Evolutionary conservation across 2,888 invertebrate genomes (phyloP).

Genomic region (Microdon myrmicae): DNA sequence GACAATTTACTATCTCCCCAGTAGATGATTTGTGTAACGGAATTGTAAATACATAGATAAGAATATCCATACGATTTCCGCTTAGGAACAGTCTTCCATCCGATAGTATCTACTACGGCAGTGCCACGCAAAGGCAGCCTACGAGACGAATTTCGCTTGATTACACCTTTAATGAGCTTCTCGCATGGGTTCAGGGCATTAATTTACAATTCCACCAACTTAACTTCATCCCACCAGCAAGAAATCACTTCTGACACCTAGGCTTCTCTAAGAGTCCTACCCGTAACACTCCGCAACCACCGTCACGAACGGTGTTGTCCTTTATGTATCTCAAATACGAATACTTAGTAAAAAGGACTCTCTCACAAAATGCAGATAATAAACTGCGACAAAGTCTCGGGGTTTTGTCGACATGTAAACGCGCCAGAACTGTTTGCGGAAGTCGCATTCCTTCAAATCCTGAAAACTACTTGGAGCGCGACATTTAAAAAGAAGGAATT

Average conservation of each 20-base stretch:
- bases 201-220: slow-evolving; percentile 35
- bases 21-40: too few relatives aligned
- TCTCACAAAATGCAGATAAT: slow-evolving; percentile 6
- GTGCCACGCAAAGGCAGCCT: too few relatives aligned
- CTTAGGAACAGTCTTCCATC: too few relatives aligned
- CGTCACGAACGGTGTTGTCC: neutral
- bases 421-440: slow-evolving; percentile 7
- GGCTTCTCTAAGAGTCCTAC: slow-evolving; percentile 11
- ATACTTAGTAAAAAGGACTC: slow-evolving; percentile 2
- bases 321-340: slow-evolving; percentile 11
- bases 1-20: too few relatives aligned
- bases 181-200: slow-evolving; percentile 39
- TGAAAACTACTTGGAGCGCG: too few relatives aligned
- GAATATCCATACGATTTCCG: too few relatives aligned
- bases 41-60: too few relatives aligned
- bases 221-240: slow-evolving; percentile 22
- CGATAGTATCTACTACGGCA: too few relatives aligned
- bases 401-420: slow-evolving; percentile 1
- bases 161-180: slow-evolving; percentile 44
- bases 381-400: slow-evolving; percentile 20
- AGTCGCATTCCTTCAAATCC: slow-evolving; percentile 13
- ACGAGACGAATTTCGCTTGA: slow-evolving; percentile 38
- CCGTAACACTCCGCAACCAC: neutral
- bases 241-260: slow-evolving; percentile 21
- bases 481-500: slow-evolving; percentile 6